Percentiles rank a stretch among this genome's conserved stretches.
Evolutionary conservation across 2,888 invertebrate species (phyloP).

Genomic region (Cerastis rubricosa): DNA sequence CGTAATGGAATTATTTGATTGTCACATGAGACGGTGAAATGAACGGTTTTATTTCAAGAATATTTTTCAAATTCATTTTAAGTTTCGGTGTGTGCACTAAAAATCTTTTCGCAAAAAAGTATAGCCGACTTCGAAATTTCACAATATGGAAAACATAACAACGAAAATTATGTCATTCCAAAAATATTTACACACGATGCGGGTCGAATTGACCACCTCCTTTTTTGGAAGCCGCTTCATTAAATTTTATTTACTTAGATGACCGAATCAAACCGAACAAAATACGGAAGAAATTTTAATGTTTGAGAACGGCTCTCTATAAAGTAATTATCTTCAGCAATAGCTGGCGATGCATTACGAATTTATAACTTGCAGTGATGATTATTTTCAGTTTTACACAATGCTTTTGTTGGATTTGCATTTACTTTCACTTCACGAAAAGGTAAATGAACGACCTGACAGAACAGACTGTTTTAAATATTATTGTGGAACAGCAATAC

Average conservation of each 20-base stretch:
- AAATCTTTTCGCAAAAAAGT: background rate
- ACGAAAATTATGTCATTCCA: background rate
- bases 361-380: conserved; percentile 21
- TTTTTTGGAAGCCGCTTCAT: background rate
- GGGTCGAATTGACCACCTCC: background rate
- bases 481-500: background rate
- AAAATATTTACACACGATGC: background rate
- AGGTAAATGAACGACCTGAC: background rate
- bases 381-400: conserved; percentile 24
- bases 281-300: no score
- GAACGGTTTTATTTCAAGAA: background rate
- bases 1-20: background rate
- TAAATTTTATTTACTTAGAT: background rate
- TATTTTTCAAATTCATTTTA: background rate
- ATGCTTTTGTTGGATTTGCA: background rate
- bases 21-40: background rate
- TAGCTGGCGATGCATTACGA: background rate
- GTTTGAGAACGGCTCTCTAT: background rate
- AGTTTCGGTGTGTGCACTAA: background rate
- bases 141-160: background rate
- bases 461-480: background rate
- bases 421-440: background rate
- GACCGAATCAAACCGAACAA: background rate
- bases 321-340: background rate
- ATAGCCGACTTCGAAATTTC: background rate